Percentiles rank a stretch among this genome's conserved stretches.
These are phyloP conservation scores for Pollenia angustigena DNA, from an alignment of 2,888 invertebrate genomes.

Conservation along the genomic window DNA sequence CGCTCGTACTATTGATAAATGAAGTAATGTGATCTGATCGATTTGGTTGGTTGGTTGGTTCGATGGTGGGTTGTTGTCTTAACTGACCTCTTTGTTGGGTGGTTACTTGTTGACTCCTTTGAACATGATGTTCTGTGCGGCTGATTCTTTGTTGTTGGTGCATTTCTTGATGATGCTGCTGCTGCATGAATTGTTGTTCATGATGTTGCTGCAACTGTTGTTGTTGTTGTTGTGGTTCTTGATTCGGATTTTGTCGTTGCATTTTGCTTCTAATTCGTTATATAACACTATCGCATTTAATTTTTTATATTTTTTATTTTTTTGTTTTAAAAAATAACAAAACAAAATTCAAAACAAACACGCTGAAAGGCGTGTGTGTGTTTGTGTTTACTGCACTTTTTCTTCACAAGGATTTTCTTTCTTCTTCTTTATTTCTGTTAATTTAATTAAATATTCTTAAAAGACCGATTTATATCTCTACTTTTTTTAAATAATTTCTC, in stretches of 20 bases:
- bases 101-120: constrained; percentile 89
- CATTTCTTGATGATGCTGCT: constrained; percentile 85
- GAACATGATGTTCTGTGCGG: constrained; percentile 91
- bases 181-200: constrained; percentile 81
- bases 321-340: constrained; percentile 68
- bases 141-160: constrained; percentile 87
- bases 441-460: constrained; percentile 11
- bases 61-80: background rate
- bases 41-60: background rate
- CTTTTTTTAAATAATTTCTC: constrained; percentile 64
- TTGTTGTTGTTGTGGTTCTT: constrained; percentile 85
- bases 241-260: constrained; percentile 89
- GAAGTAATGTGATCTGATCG: background rate
- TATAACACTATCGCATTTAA: constrained; percentile 84
- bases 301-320: constrained; percentile 60
- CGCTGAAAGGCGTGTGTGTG: constrained; percentile 43
- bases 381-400: constrained; percentile 50
- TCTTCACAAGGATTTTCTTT: background rate
- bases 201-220: constrained; percentile 80
- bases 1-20: background rate
- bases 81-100: constrained; percentile 90
- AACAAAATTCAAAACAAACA: constrained; percentile 64
- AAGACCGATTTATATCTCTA: constrained; percentile 37
- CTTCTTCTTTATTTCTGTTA: constrained; percentile 35
- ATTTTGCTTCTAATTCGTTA: constrained; percentile 85